These are phyloP conservation scores for Neosilurus hyrtlii DNA, from an alignment of 2,797 vertebrate genomes.

Conservation along the genomic window DNA sequence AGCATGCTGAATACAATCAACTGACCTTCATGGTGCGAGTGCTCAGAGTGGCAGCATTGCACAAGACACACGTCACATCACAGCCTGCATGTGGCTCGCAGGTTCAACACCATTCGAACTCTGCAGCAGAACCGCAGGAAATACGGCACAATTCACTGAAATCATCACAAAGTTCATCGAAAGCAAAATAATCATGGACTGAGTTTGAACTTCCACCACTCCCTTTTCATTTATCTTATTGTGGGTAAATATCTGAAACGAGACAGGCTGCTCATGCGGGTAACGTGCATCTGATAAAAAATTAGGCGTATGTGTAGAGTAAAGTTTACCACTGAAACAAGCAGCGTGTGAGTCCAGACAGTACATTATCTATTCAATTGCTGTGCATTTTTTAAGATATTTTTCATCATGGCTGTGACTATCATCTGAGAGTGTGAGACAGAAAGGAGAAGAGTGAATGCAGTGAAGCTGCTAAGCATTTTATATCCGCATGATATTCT, in stretches of 20 bases:
- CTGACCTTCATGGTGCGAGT: constrained; percentile 12
- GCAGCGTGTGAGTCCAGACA: not conserved
- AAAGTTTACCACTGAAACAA: not conserved
- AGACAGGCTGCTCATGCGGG: not conserved
- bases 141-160: no score
- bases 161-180: no score
- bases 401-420: not conserved
- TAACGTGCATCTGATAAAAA: not conserved
- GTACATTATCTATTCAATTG: not conserved
- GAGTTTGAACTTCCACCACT: no score
- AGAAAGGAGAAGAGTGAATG: not conserved
- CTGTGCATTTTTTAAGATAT: not conserved
- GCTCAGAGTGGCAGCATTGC: not conserved
- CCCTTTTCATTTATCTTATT: no score
- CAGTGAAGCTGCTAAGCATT: not conserved
- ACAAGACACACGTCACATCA: not conserved
- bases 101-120: not conserved
- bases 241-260: no score
- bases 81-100: not conserved
- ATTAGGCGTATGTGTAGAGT: not conserved
- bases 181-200: no score
- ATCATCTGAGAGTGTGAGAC: not conserved
- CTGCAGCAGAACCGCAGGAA: not conserved
- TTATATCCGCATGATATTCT: not conserved
- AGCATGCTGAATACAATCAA: not conserved